phyloP scores from a whole-genome alignment of 2,888 invertebrate species.

The Thereva nobilitata region DNA sequence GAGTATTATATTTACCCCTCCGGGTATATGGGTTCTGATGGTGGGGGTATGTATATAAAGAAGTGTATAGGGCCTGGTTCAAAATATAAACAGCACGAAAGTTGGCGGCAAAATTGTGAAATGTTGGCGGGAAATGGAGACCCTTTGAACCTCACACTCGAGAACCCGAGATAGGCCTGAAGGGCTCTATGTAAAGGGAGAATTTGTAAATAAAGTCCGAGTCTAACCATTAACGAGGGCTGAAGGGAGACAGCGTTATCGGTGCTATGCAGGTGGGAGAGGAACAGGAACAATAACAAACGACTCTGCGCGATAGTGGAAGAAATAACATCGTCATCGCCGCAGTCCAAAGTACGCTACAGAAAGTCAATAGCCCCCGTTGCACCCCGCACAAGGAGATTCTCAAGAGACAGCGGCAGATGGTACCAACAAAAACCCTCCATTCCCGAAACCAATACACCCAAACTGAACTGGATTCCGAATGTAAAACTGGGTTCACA shows the following conservation, averaged over 20 bases:
- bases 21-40: too few species aligned
- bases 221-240: neutral
- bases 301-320: constrained; percentile 18
- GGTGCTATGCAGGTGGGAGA: neutral
- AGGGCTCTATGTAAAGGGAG: too few species aligned
- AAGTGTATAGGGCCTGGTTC: too few species aligned
- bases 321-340: neutral
- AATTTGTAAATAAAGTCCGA: constrained; percentile 4
- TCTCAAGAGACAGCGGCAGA: too few species aligned
- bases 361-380: neutral
- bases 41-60: too few species aligned
- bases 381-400: neutral
- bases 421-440: too few species aligned
- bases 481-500: neutral
- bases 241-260: neutral
- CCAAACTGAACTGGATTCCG: constrained; percentile 8
- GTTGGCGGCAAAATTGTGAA: constrained; percentile 15
- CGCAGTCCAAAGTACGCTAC: neutral
- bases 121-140: constrained; percentile 12
- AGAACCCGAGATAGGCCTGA: neutral
- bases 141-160: constrained; percentile 16
- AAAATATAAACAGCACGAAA: neutral
- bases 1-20: too few species aligned
- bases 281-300: constrained; percentile 33
- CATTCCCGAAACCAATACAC: too few species aligned